A percentile compares a stretch with the other conserved stretches of the same genome.
These are phyloP conservation scores for Resseliella maxima DNA, from an alignment of 2,888 invertebrate genomes.

Conservation along the genomic window DNA sequence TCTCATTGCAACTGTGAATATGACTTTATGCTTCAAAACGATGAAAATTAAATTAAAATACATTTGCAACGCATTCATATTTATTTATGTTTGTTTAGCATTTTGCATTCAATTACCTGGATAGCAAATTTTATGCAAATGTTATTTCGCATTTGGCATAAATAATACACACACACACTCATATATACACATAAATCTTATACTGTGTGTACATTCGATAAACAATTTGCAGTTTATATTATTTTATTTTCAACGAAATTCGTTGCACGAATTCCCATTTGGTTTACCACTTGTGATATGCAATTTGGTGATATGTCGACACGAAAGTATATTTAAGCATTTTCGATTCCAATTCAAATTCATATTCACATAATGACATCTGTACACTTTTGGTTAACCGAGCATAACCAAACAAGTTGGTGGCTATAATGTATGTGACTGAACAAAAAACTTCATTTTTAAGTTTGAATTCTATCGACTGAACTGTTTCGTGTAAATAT, in stretches of 20 bases:
- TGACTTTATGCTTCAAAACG: not conserved
- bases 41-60: constrained; percentile 7
- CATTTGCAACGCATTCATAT: constrained; percentile 37
- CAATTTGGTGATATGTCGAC: not conserved
- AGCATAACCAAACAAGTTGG: not conserved
- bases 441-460: not conserved
- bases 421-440: not conserved
- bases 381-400: not conserved
- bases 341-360: constrained; percentile 43
- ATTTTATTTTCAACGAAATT: not conserved
- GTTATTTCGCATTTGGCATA: not conserved
- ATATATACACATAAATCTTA: not conserved
- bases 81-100: constrained; percentile 8
- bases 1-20: not conserved
- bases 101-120: constrained; percentile 45
- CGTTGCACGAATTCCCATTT: not conserved
- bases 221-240: constrained; percentile 24
- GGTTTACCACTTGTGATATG: not conserved
- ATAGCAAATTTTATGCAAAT: constrained; percentile 18
- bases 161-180: not conserved
- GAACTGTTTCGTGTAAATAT: not conserved
- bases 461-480: not conserved
- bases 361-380: constrained; percentile 5
- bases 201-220: not conserved
- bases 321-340: not conserved